Evolutionary conservation across 2,113 vertebrate species (phyloP).

Genomic region (Aegithalos caudatus): DNA sequence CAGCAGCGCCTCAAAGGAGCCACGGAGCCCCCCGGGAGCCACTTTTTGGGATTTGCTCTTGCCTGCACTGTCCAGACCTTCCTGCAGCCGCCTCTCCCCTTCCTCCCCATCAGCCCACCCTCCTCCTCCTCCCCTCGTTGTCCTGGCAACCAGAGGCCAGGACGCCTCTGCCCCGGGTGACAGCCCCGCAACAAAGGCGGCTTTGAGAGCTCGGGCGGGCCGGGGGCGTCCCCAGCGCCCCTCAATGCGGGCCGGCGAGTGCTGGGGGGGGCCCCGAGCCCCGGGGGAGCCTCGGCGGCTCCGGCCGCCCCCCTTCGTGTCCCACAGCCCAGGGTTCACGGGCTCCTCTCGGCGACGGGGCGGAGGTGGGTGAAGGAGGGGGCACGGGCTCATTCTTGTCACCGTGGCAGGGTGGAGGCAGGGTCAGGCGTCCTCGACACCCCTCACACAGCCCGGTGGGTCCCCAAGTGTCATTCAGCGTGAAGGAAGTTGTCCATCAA

Average conservation of each 20-base stretch:
- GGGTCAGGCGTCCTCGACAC: neutral
- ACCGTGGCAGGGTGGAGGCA: neutral
- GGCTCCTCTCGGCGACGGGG: neutral
- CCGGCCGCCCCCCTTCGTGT: neutral
- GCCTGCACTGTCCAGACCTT: neutral
- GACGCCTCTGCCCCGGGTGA: slow-evolving; percentile 17
- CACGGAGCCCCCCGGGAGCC: accelerated
- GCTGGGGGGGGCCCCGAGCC: slow-evolving; percentile 21
- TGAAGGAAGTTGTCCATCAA: slow-evolving; percentile 65
- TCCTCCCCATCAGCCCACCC: neutral
- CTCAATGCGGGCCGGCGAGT: neutral
- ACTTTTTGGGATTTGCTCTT: neutral
- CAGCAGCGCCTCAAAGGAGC: neutral
- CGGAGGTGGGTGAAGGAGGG: neutral
- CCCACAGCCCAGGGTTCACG: slow-evolving; percentile 4
- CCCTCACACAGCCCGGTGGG: neutral
- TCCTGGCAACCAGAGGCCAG: slow-evolving; percentile 55
- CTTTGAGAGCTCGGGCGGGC: slow-evolving; percentile 21
- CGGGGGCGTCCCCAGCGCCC: neutral
- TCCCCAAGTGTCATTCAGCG: slow-evolving; percentile 54
- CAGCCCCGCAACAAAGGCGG: slow-evolving; percentile 44
- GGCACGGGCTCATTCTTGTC: slow-evolving; percentile 51
- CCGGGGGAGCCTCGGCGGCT: neutral
- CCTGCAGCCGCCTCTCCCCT: neutral
- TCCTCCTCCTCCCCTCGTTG: neutral